These are phyloP conservation scores for Drosophila kanapiae DNA, from an alignment of 1,140 invertebrate species.

Conservation along the genomic window DNA sequence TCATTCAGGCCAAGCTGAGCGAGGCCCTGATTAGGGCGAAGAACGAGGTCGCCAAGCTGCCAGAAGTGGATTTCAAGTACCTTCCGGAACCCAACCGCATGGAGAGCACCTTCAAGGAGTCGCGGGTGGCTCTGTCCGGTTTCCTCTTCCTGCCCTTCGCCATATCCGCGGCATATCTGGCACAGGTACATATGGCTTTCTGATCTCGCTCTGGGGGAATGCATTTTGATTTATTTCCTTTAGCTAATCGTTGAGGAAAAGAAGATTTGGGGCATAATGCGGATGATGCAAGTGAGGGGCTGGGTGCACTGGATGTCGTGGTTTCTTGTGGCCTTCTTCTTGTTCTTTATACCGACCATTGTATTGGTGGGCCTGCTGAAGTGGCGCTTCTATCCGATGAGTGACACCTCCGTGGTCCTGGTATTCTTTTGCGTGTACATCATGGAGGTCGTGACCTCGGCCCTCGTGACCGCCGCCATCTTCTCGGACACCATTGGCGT, in stretches of 20 bases:
- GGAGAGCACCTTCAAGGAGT: background rate
- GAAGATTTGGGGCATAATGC: conserved; percentile 91
- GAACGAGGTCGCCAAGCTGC: background rate
- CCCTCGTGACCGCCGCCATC: conserved; percentile 89
- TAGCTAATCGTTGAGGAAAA: conserved; percentile 87
- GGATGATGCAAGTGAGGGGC: conserved; percentile 92
- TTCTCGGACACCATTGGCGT: conserved; percentile 74
- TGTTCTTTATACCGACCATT: conserved; percentile 87
- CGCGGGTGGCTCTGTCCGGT: background rate
- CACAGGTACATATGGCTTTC: background rate
- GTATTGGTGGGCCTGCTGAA: conserved; percentile 86
- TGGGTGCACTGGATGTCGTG: conserved; percentile 94
- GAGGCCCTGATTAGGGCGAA: conserved; percentile 21
- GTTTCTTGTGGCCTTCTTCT: conserved; percentile 91
- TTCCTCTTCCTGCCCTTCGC: conserved; percentile 20
- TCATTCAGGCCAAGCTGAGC: conserved; percentile 29
- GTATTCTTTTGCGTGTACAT: conserved; percentile 58
- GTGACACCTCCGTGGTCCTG: background rate
- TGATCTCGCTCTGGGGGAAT: too few relatives aligned
- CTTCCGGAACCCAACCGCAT: conserved; percentile 17
- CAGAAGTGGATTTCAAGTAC: conserved; percentile 5
- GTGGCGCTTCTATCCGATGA: conserved; percentile 60
- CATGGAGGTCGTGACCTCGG: conserved; percentile 75
- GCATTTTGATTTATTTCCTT: too few relatives aligned
- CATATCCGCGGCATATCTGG: conserved; percentile 32